Percentiles rank a stretch among this genome's conserved stretches.
Conservation (phyloP, 2,888 invertebrate species). For the Catocala nupta region DNA sequence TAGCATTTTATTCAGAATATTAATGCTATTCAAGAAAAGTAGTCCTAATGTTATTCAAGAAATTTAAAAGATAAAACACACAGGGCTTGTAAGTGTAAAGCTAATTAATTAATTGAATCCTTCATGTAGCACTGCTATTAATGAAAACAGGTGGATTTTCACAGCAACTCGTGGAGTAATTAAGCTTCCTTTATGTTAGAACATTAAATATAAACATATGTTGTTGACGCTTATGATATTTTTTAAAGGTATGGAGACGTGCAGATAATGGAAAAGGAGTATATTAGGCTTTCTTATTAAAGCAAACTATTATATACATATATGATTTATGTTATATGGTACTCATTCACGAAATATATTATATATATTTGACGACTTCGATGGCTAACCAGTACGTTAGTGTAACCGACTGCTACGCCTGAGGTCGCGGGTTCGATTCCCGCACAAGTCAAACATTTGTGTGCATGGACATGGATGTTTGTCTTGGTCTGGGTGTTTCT, state of each 20-base stretch:
- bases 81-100: conserved; percentile 33
- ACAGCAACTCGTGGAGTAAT: conserved; percentile 45
- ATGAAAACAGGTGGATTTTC: conserved; percentile 59
- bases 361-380: too few relatives aligned
- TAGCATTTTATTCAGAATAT: too few relatives aligned
- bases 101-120: conserved; percentile 56
- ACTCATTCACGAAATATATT: neutral
- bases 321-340: too few relatives aligned
- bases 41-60: neutral
- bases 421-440: too few relatives aligned
- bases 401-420: too few relatives aligned
- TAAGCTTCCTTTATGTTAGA: conserved; percentile 39
- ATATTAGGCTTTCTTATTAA: neutral
- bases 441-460: too few relatives aligned
- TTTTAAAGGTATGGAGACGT: neutral
- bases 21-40: too few relatives aligned
- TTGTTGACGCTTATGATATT: neutral
- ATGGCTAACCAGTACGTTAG: too few relatives aligned
- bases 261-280: too few relatives aligned
- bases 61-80: neutral
- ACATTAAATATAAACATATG: conserved; percentile 40
- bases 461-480: too few relatives aligned
- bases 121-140: conserved; percentile 48
- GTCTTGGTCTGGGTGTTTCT: too few relatives aligned
- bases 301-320: too few relatives aligned